Evolutionary conservation across 64 coral and sea anemone species (phyloP).

Genomic region (Montipora sp.): DNA sequence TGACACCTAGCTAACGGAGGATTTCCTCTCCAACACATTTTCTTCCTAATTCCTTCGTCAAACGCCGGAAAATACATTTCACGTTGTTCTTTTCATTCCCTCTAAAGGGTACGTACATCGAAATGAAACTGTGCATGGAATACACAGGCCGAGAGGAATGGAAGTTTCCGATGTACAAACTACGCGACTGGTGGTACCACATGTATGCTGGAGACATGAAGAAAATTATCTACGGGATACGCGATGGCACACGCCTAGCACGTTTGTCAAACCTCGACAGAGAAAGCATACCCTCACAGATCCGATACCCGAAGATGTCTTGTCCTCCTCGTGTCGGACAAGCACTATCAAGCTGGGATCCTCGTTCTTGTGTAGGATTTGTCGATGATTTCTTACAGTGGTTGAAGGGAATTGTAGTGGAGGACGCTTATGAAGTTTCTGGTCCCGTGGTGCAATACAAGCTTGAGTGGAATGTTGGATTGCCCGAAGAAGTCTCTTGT

Average conservation of each 20-base stretch:
- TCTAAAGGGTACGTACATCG: background rate
- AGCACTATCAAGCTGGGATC: constrained; percentile 26
- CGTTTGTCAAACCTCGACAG: too few species aligned
- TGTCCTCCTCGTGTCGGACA: background rate
- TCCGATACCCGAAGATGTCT: constrained; percentile 11
- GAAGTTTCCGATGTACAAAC: constrained; percentile 46
- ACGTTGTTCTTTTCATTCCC: background rate
- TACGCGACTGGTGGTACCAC: constrained; percentile 55
- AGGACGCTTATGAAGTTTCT: background rate
- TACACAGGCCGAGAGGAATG: too few species aligned
- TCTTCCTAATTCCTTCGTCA: too few species aligned
- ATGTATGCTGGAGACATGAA: constrained; percentile 58
- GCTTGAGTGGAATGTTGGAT: constrained; percentile 6
- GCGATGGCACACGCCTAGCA: background rate
- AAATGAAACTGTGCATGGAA: background rate
- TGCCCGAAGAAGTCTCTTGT: background rate
- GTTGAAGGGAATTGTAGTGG: constrained; percentile 36
- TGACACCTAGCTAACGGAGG: too few species aligned
- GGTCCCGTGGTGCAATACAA: background rate
- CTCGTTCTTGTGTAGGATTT: constrained; percentile 23
- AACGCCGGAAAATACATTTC: background rate
- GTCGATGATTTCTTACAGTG: constrained; percentile 50
- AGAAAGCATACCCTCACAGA: background rate
- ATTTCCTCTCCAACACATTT: too few species aligned
- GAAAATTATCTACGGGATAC: constrained; percentile 36